Conservation (phyloP, 2,888 invertebrate genomes). For the Eurytoma adleriae region DNA sequence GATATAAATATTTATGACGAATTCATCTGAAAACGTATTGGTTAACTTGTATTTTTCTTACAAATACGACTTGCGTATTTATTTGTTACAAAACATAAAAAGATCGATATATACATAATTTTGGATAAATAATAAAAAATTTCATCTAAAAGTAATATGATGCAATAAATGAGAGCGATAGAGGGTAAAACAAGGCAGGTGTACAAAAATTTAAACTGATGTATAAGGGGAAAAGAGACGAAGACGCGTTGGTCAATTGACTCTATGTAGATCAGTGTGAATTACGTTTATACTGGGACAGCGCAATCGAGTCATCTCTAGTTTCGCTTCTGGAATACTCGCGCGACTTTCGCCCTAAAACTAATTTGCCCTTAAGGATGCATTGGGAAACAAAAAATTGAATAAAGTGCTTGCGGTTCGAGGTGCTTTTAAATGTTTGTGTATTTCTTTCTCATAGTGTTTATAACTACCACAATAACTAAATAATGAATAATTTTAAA, state of each 20-base stretch:
- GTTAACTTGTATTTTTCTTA: background rate
- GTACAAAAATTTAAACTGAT: constrained; percentile 7
- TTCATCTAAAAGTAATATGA: background rate
- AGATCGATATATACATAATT: too few relatives aligned
- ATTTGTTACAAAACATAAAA: too few relatives aligned
- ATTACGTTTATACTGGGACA: constrained; percentile 34
- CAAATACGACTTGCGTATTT: background rate
- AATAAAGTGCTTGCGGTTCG: too few relatives aligned
- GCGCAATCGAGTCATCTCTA: constrained; percentile 32
- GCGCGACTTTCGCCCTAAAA: background rate
- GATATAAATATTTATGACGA: too few relatives aligned
- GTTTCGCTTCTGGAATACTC: constrained; percentile 43
- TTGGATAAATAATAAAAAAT: background rate
- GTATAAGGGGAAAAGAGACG: constrained; percentile 16
- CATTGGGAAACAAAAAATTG: too few relatives aligned
- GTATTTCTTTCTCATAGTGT: too few relatives aligned
- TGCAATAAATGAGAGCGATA: background rate
- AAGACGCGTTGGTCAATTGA: constrained; percentile 18
- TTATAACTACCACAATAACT: too few relatives aligned
- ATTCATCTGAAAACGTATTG: background rate
- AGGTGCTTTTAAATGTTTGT: too few relatives aligned
- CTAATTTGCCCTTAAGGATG: too few relatives aligned
- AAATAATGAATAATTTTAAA: too few relatives aligned
- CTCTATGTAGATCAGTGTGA: constrained; percentile 24
- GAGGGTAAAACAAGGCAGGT: constrained; percentile 1